phyloP scores from a whole-genome alignment of 2,113 vertebrate species.

The Bungarus multicinctus region DNA sequence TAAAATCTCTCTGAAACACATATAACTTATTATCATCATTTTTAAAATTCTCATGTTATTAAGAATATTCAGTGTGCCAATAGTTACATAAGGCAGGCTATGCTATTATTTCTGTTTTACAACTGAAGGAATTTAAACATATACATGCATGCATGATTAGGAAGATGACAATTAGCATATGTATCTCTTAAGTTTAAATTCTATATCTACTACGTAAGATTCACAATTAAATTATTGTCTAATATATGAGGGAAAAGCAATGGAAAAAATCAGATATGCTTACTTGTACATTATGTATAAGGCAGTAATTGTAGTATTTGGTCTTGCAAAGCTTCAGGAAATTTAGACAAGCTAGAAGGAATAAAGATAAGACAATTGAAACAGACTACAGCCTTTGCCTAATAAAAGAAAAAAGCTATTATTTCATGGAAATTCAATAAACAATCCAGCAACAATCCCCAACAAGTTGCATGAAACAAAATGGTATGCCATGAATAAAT shows the following conservation, averaged over 20 bases:
- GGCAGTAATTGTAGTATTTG: conserved; percentile 97
- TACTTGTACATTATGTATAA: conserved; percentile 97
- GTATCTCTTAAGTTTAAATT: background rate
- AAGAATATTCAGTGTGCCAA: background rate
- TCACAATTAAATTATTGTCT: background rate
- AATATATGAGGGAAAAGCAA: background rate
- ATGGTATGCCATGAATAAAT: background rate
- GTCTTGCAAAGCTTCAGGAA: conserved; percentile 97
- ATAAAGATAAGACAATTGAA: conserved; percentile 4
- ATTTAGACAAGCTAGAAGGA: conserved; percentile 86
- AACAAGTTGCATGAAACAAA: background rate
- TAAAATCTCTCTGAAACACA: conserved; percentile 85
- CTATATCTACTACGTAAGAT: background rate
- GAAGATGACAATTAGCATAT: background rate
- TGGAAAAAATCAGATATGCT: conserved; percentile 50
- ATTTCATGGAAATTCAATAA: background rate
- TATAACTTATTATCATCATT: background rate
- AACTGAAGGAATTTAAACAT: background rate
- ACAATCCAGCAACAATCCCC: background rate
- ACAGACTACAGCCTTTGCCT: background rate
- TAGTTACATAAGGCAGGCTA: background rate
- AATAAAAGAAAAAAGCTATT: background rate
- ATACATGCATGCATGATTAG: background rate
- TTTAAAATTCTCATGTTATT: background rate
- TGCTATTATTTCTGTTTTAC: background rate